These are phyloP conservation scores for Arremon aurantiirostris DNA, from an alignment of 2,797 vertebrate species.

Conservation along the genomic window DNA sequence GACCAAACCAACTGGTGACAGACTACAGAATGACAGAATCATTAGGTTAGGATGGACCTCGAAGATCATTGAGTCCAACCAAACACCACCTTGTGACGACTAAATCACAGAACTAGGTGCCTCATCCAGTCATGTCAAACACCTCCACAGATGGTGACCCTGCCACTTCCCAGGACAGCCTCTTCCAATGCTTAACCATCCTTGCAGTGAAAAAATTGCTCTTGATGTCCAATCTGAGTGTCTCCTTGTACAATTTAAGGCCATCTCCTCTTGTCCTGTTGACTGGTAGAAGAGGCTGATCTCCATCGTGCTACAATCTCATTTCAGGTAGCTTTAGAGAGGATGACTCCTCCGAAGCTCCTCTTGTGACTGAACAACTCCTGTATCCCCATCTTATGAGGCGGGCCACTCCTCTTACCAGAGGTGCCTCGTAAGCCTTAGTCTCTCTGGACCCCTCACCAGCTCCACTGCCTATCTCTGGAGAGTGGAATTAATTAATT, in stretches of 20 bases:
- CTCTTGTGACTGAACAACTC: not conserved
- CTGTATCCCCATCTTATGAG: not conserved
- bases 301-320: not conserved
- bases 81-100: not conserved
- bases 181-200: not conserved
- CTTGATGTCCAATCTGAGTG: not conserved
- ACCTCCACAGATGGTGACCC: not conserved
- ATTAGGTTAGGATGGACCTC: not conserved
- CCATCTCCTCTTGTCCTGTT: not conserved
- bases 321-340: not conserved
- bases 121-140: not conserved
- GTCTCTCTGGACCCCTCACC: not conserved
- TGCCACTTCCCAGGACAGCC: not conserved
- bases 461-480: not conserved
- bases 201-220: not conserved
- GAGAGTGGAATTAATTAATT: not conserved
- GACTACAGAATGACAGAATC: not conserved
- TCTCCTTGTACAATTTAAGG: not conserved
- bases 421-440: not conserved
- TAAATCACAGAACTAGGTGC: not conserved
- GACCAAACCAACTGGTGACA: not conserved
- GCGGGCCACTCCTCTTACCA: too few species aligned
- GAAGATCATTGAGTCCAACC: not conserved
- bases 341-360: not conserved
- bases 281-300: not conserved